Evolutionary conservation across 2,888 invertebrate species (phyloP), one percentile per base, ranked within the genome.

Genomic region (Priocnemis perturbator): DNA sequence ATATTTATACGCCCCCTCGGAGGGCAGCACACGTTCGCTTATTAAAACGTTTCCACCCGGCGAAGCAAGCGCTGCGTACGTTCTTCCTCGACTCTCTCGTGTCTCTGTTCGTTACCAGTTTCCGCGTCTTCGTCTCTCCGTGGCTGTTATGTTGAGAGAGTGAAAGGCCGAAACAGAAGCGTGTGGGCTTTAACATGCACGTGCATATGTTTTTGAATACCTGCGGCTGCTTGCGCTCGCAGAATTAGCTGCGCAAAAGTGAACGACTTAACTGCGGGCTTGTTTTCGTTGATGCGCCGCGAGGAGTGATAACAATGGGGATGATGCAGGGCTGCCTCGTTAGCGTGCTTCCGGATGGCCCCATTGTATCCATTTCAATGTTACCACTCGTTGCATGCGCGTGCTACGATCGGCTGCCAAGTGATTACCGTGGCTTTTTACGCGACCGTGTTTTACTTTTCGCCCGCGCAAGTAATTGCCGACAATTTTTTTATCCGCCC

Each of bases 1-100:
- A 80, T 84, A 84, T 85, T 82, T 85, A 82, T 82, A 82, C 78
- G 78, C 78, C 77, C 81, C 79, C 73, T 77, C 67, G 76, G 76
- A 77, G 81, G 76, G 77, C 78, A 74, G 79, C 81, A 71, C 79
- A 76, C 81, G 81, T 78, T 79, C 77, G 82, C 84, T 86, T 85
- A 85, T 86, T 86, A 85, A 85, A 86, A 85, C 84, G 85, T 83
- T 85, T 82, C 80, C 81, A 79, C 77, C 79, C 71, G 68, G 48
- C 72, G 64, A 59, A 50, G 19, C 53, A 53, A 23, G 44, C 23
- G 57, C n/a, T 15, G 58, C 44, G 58, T 58, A 45, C 45, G 44
- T 58, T 45, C 44, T 58, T 58, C 62, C 52, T 37, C 37, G 37
- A 37, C 11, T 37, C 7, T 37, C 37, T 11, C 37, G 37, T 26